These are phyloP conservation scores for Hippocampus guttulatus DNA, from an alignment of 2,113 vertebrate genomes.

Conservation along the genomic window DNA sequence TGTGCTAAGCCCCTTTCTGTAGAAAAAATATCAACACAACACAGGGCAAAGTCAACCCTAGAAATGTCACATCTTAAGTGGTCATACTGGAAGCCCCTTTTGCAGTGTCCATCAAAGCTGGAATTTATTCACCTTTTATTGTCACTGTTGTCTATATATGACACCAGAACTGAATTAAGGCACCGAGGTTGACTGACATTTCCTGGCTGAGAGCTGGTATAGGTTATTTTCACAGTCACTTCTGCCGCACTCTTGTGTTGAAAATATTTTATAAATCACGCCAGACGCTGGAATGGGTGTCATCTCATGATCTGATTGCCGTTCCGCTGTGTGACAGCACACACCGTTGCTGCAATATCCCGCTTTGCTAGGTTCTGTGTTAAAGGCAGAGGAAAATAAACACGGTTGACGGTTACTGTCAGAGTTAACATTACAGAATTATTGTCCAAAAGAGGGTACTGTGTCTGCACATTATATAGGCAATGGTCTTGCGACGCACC, in stretches of 20 bases:
- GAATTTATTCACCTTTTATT: background rate
- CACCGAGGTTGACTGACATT: background rate
- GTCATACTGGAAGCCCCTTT: too few relatives aligned
- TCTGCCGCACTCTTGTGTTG: background rate
- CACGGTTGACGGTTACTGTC: background rate
- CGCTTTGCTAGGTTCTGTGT: background rate
- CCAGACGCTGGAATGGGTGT: background rate
- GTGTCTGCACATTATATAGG: background rate
- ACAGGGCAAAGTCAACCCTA: background rate
- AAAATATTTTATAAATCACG: background rate
- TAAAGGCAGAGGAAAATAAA: background rate
- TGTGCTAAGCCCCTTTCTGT: background rate
- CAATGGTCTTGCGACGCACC: too few relatives aligned
- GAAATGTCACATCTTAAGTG: background rate
- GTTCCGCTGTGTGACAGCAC: background rate
- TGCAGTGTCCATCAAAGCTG: background rate
- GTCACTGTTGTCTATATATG: background rate
- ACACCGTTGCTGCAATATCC: too few relatives aligned
- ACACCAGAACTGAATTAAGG: background rate
- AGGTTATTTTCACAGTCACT: slow-evolving; percentile 41
- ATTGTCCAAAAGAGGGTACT: background rate
- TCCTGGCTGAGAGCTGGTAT: background rate
- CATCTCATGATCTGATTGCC: background rate
- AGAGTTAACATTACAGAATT: background rate
- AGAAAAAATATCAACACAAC: background rate